Evolutionary conservation across 1,140 invertebrate species (phyloP), one percentile per base, ranked within the genome.

Genomic region (Epicauta chinensis): DNA sequence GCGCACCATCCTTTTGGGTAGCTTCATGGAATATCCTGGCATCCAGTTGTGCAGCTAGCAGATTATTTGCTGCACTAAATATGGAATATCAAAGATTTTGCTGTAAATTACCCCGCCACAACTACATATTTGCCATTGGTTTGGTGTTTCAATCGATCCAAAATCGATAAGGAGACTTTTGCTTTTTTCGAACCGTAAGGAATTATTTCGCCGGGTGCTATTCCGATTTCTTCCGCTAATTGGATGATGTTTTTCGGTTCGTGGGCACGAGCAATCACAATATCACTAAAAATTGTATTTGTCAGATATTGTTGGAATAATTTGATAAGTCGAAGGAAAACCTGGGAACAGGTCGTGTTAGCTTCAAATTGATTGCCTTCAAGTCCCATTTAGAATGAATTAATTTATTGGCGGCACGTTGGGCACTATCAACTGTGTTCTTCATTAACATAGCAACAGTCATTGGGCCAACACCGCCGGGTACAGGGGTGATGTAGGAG

Each of bases 381-480:
- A 92, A 65, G 12, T 76, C 78, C 91, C 91, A 93, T 16, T 71
- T 62, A 2, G 59, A 71, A 10, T 67, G 70, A 1, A 79, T 55
- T 2, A 84, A 58, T 14, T 73, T 76, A 11, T 80, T 67, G n/a
- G 77, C 77, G 23, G 80, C 70, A 53, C 78, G 75, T 65, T 81
- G 67, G 16, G 93, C 93, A 16, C 91, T 87, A 47, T 86, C 75
- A 3, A 97, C 87, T 0, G 95, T 98, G 70, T 99, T 99, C 61
- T 86, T 83, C 81, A 99, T 91, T 6, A 98, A 74, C 95, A 98
- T 98, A 9, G 94, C 93, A 14, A 98, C 95, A 0, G 95, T 98
- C 92, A 98, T 97, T 6, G 95, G 95, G 0, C 96, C 96, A 45
- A 99, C 96, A 53, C 97, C 96, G 17, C 95, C 94, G 9, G 97